Evolutionary conservation across 2,113 vertebrate species (phyloP), one percentile per base, ranked within the genome.

Genomic region (Entomyzon cyanotis): DNA sequence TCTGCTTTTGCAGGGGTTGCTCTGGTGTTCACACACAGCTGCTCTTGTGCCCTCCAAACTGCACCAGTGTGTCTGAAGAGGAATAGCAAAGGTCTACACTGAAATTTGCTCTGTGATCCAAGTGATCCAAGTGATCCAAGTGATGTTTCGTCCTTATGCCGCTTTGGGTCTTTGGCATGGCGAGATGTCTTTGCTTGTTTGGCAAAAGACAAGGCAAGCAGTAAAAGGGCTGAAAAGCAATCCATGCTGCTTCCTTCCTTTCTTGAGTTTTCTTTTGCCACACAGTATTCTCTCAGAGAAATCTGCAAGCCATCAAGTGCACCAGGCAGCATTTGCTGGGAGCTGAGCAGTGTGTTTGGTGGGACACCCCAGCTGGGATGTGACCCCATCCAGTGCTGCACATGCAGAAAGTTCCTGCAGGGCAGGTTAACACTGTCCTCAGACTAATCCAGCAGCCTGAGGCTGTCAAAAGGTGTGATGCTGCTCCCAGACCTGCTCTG

Each of bases 141-240:
- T 0, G 2, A 37, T 6, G 9, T 71, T 88, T n/a, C 0, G 0
- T 53, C 58, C 58, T 41, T 20, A 4, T 1, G 21, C 42, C 0
- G 0, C 25, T 5, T 9, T 6, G 10, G 39, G 25, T 70, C 60
- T 90, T 64, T 21, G 79, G 47, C 35, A 12, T 7, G 41, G 63
- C 0, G 1, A 83, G 78, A n/a, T 56, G 20, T 2, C 47, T 84
- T 60, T 27, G 67, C 23, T 22, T 33, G 35, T 44, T 74, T 71
- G 75, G 75, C 71, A 46, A 64, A 63, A 77, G 50, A 74, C 1
- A 8, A 67, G 47, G 73, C 76, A 56, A 88, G n/a, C 20, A 64
- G 56, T 64, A 41, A 69, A 58, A 53, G 64, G 35, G 22, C 42
- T 95, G 75, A 78, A 87, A 84, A 49, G 35, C 69, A 95, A 79